Conservation (phyloP, 1,140 invertebrate genomes). For the Kradibia gibbosae region DNA sequence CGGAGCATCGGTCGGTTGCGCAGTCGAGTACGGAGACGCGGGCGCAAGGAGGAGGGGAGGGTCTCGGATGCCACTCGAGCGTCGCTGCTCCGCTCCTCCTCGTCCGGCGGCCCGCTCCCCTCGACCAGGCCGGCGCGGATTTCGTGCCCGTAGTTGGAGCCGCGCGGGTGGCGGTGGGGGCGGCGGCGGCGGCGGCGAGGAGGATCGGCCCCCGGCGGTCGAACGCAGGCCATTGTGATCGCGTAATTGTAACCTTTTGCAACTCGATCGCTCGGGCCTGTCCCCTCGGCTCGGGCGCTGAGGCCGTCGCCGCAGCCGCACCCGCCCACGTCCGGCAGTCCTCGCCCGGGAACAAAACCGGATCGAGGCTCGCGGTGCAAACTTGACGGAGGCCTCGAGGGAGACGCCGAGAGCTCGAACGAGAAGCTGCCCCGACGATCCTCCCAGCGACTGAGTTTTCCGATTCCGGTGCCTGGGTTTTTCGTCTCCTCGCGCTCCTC, state of each 20-base stretch:
- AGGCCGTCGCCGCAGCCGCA: too few relatives aligned
- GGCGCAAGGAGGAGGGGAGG: not conserved
- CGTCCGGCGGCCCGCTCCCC: slow-evolving; percentile 44
- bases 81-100: not conserved
- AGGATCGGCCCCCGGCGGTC: slow-evolving; percentile 54
- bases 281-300: not conserved
- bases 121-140: not conserved
- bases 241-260: slow-evolving; percentile 64
- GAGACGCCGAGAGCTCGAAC: not conserved
- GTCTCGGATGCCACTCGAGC: slow-evolving; percentile 1
- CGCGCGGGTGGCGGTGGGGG: slow-evolving; percentile 49
- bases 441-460: slow-evolving; percentile 38
- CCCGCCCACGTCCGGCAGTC: too few relatives aligned
- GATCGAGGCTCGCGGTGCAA: slow-evolving; percentile 54
- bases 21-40: slow-evolving; percentile 24
- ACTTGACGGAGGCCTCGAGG: slow-evolving; percentile 47
- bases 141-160: slow-evolving; percentile 61
- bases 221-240: slow-evolving; percentile 61
- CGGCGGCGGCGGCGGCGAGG: not conserved
- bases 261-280: slow-evolving; percentile 21
- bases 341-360: slow-evolving; percentile 63
- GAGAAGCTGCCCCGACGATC: slow-evolving; percentile 47
- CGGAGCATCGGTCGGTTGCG: slow-evolving; percentile 6
- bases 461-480: slow-evolving; percentile 11
- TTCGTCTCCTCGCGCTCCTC: not conserved